Evolutionary conservation across 2,113 vertebrate species (phyloP), one percentile per base, ranked within the genome.

Genomic region (Puma concolor): DNA sequence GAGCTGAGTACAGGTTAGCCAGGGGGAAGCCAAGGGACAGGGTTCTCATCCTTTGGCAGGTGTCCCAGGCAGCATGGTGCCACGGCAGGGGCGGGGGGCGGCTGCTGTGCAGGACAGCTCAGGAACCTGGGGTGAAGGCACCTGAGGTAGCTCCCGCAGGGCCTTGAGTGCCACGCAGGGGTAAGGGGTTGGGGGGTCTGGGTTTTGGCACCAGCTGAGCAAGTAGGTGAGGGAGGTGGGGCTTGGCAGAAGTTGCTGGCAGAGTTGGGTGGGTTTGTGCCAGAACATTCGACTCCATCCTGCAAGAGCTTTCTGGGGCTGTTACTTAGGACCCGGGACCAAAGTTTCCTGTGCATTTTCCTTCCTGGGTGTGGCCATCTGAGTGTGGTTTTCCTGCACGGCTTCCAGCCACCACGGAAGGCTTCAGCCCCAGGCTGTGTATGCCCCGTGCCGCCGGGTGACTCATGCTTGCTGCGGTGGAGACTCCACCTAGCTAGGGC

Each of bases 381-480:
- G 71, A 84, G 72, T 88, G 89, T 89, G 88, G 82, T 80, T 63
- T 84, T 41, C 5, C 2, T 48, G 74, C 69, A 71, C 25, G 91
- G 71, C 36, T 95, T 52, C 69, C 36, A 54, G n/a, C 13, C 15
- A n/a, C 48, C 69, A 66, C 77, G 91, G 88, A 84, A 92, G 80
- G 38, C 17, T 7, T 21, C 10, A 52, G 48, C 76, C 76, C 17
- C n/a, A 17, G 88, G 92, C 80, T 72, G 13, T 63, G 63, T 72
- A 6, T 67, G 69, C 80, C 84, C 0, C 1, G 0, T 87, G 79
- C 77, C 91, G 79, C 77, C 91, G 67, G 77, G 60, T 97, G 97
- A 97, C 88, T 96, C 96, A 95, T n/a, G 64, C 95, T 84, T 25
- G 15, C 14, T 9, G 66, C 88, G 63, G 29, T 14, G 0, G 86